These are phyloP conservation scores for Dasyornis broadbenti DNA, from an alignment of 2,113 vertebrate genomes.

Conservation along the genomic window DNA sequence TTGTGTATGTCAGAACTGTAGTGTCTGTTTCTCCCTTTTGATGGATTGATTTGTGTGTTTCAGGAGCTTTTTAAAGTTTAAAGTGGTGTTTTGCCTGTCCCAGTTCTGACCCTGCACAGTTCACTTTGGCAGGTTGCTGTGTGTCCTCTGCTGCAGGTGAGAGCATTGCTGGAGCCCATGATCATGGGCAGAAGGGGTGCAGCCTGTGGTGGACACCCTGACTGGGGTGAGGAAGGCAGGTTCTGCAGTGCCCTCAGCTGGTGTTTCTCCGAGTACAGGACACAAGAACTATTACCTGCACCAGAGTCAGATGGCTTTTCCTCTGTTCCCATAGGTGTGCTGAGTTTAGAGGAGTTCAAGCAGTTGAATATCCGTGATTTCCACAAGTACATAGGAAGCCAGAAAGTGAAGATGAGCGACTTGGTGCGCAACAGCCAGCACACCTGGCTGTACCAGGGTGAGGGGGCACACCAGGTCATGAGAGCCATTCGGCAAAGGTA, in stretches of 20 bases:
- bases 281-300: background rate
- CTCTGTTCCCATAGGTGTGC: conserved; percentile 70
- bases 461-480: conserved; percentile 88
- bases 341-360: conserved; percentile 89
- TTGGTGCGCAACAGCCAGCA: conserved; percentile 88
- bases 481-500: conserved; percentile 87
- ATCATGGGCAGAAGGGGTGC: rapidly evolving
- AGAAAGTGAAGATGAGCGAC: conserved; percentile 72
- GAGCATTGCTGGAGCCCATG: background rate
- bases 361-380: conserved; percentile 83
- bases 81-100: background rate
- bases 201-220: background rate
- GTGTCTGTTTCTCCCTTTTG: background rate
- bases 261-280: background rate
- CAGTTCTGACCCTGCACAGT: background rate
- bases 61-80: background rate
- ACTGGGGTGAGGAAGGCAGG: background rate
- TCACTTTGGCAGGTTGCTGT: background rate
- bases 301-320: background rate
- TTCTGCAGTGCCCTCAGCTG: background rate
- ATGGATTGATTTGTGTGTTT: background rate
- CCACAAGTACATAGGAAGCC: conserved; percentile 78
- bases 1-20: background rate
- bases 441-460: conserved; percentile 89
- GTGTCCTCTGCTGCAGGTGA: background rate